Evolutionary conservation across 2,888 invertebrate species (phyloP), one percentile per base, ranked within the genome.

Genomic region (Lepidocyrtinus sp.): DNA sequence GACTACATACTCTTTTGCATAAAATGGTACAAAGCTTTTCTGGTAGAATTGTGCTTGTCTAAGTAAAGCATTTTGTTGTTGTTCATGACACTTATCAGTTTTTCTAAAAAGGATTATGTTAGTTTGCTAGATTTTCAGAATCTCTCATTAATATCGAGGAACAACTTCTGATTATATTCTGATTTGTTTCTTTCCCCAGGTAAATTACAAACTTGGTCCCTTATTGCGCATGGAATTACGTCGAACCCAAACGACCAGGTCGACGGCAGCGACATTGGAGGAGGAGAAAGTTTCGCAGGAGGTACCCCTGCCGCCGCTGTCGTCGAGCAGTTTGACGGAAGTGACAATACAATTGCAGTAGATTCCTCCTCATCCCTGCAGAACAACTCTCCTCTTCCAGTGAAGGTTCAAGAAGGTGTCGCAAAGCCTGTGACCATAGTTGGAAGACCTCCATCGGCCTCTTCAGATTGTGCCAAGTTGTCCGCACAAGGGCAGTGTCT

Each of bases 161-260:
- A n/a, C n/a, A n/a, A n/a, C n/a, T n/a, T n/a, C n/a, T n/a, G n/a
- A n/a, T n/a, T n/a, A n/a, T n/a, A n/a, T n/a, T n/a, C n/a, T n/a
- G n/a, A n/a, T n/a, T n/a, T n/a, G n/a, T n/a, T n/a, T 22, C 80
- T 83, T 85, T 88, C 87, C 87, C 84, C 87, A 90, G 90, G 91
- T 87, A 92, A 92, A 87, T 90, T 95, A 77, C 91, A 92, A 69
- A 93, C 94, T 86, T 96, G 95, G 95, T 93, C 94, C 88, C 89
- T 95, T 87, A 93, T 94, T 87, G 92, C 96, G 88, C 94, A 95
- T 89, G 96, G 96, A 59, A 95, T 83, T 15, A 71, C 69, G 61
- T 61, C 67, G 7, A 81, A 83, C 75, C 84, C 86, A 67, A 86
- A 86, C 80, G 86, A 74, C 64, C 36, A 62, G 81, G 78, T 50